phyloP scores from a whole-genome alignment of 1,140 invertebrate species.

The Aradophagus sp. region DNA sequence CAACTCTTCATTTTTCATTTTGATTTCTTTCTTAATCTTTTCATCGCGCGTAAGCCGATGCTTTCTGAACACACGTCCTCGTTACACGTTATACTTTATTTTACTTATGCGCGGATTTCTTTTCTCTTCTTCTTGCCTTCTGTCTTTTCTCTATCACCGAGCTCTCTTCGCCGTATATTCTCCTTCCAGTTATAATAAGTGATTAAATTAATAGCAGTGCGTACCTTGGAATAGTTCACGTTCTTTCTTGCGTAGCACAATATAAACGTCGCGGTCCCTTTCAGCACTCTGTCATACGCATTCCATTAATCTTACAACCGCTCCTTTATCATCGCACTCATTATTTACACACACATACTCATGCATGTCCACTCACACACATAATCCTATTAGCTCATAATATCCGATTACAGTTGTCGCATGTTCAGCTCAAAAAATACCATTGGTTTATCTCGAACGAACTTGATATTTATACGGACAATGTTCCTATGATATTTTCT shows the following conservation, averaged over 20 bases:
- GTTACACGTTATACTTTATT: no score
- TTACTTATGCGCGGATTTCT: no score
- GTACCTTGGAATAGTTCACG: slow-evolving; percentile 76
- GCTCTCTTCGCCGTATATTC: no score
- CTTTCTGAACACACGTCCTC: no score
- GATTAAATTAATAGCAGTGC: slow-evolving; percentile 74
- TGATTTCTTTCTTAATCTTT: slow-evolving; percentile 38
- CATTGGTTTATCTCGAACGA: no score
- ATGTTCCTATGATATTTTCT: no score
- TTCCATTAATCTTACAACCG: slow-evolving; percentile 15
- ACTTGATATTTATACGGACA: no score
- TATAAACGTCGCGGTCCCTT: slow-evolving; percentile 73
- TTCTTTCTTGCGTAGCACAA: slow-evolving; percentile 76
- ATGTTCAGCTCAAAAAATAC: no score
- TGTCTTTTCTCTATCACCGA: no score
- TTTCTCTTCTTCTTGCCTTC: no score
- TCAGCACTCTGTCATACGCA: slow-evolving; percentile 66
- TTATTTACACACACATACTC: slow-evolving; percentile 49
- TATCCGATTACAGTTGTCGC: slow-evolving; percentile 19
- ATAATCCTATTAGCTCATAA: slow-evolving; percentile 9
- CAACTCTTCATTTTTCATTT: slow-evolving; percentile 62
- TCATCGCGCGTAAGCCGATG: no score
- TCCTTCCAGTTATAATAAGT: slow-evolving; percentile 71
- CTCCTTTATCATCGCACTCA: slow-evolving; percentile 4
- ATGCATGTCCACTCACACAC: slow-evolving; percentile 1